Evolutionary conservation across 1,140 invertebrate genomes (phyloP), one percentile per base, ranked within the genome.

Genomic region (Eulimnadia texana): DNA sequence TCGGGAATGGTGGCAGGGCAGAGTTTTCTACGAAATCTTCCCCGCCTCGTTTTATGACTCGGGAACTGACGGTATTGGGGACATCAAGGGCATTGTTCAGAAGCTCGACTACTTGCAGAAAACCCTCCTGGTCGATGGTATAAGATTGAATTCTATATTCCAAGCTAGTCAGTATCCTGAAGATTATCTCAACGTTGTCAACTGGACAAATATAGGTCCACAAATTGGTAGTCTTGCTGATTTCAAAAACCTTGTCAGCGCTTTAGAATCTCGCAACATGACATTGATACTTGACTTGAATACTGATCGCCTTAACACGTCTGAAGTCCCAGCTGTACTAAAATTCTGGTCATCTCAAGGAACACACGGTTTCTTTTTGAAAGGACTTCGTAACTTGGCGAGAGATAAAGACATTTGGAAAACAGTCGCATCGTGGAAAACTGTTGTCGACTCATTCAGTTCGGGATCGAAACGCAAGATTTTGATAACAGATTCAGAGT

Each of bases 311-410:
- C 58, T 62, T 19, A 47, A n/a, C 11, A 20, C 3, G 27, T 49
- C 16, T 24, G 53, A 60, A 27, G 3, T 23, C 23, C 19, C 11
- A 33, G 51, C 72, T 49, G 80, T 82, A 0, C 73, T 89, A 10
- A 71, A 72, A 11, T 80, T 78, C 70, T 90, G 87, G 87, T 61
- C 77, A 1, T 65, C 73, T 2, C 72, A 79, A 59, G 81, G 81
- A 0, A 82, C 90, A 0, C 82, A 88, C 72, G 87, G 88, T 0
- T 88, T 90, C 70, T 89, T 88, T 72, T 72, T 91, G 2, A 87
- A 87, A 70, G 84, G 83, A 16, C 67, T 83, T 22, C 78, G 80
- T 68, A 65, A 73, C 13, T 75, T 77, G 65, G 70, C 70, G n/a
- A 68, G 76, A 58, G 72, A 78, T 65, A 61, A 65, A 1, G 69